Base-by-base conservation (phyloP, 2,888 invertebrate genomes). In the Drosophila bunnanda region DNA sequence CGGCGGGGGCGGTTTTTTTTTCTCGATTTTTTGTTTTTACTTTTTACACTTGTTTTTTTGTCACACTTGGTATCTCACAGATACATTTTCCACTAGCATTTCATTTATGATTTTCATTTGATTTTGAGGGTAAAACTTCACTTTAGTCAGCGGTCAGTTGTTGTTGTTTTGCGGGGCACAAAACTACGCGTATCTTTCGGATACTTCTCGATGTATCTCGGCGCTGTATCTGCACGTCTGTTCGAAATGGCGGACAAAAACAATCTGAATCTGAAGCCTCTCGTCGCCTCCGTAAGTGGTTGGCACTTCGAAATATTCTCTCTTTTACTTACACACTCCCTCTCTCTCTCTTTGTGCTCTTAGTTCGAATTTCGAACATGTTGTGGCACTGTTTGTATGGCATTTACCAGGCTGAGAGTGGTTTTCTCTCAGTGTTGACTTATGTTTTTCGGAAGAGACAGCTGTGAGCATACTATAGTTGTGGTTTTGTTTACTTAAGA, bases 1-100 rank as follows among this genome's bases (percentile, higher is more conserved):
- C 78, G 87, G 85, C 69, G 71, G 77, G 84, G 85, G 87, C 80
- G 80, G 82, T 75, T 82, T 82, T 80, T 39, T 64, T 44, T 61
- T 75, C 25, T 25, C 25, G 25, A 25, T 67, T 32, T 32, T 15
- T 39, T n/a, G n/a, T n/a, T n/a, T n/a, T n/a, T n/a, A n/a, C n/a
- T 59, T 70, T 48, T 70, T 54, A 57, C 71, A 72, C 70, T 72
- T 54, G 64, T 41, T 53, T 57, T 55, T 52, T 32, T 53, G n/a
- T 53, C 34, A 32, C 50, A 61, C 53, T 65, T 43, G 48, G 53
- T 64, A 70, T 64, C 70, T 57, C 41, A 54, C 38, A 20, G 62
- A 71, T 61, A 50, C 55, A 59, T 70, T 55, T 68, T 25, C 28
- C 28, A 59, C 55, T 55, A 13, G 43, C 50, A 34, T 50, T 52